Conservation (phyloP, 2,888 invertebrate species). For the Andrena haemorrhoa region DNA sequence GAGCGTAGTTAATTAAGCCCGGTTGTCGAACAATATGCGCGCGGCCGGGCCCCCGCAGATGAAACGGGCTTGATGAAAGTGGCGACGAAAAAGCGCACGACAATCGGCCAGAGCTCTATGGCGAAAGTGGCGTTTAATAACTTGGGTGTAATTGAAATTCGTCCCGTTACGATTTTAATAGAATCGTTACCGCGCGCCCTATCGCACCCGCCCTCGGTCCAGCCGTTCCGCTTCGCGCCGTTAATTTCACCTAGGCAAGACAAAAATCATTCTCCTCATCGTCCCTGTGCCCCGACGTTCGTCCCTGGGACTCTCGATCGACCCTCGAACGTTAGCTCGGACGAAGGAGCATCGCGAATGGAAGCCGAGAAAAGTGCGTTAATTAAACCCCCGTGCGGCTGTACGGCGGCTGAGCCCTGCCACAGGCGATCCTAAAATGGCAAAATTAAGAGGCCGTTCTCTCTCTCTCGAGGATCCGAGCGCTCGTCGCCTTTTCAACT, state of each 20-base stretch:
- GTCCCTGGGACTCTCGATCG: too few species aligned
- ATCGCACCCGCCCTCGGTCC: background rate
- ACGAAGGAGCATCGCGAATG: too few species aligned
- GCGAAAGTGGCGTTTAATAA: constrained; percentile 18
- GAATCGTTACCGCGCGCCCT: background rate
- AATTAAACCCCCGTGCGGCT: background rate
- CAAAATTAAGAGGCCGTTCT: background rate
- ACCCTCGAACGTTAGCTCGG: too few species aligned
- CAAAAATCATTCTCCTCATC: background rate
- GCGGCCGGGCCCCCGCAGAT: background rate
- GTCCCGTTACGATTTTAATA: constrained; percentile 5
- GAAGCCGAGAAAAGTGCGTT: background rate
- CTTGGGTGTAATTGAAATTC: constrained; percentile 8
- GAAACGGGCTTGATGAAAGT: constrained; percentile 15
- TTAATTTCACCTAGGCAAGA: constrained; percentile 3
- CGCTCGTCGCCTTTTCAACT: constrained; percentile 47
- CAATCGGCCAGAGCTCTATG: background rate
- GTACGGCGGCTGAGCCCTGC: background rate
- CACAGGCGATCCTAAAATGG: background rate
- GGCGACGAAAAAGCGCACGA: constrained; percentile 2
- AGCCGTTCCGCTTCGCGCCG: background rate
- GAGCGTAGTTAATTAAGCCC: constrained; percentile 48
- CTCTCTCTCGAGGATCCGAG: constrained; percentile 19
- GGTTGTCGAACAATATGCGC: constrained; percentile 33
- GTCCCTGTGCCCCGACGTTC: too few species aligned